Evolutionary conservation across 2,888 invertebrate genomes (phyloP).

Genomic region (Parnassius mnemosyne): DNA sequence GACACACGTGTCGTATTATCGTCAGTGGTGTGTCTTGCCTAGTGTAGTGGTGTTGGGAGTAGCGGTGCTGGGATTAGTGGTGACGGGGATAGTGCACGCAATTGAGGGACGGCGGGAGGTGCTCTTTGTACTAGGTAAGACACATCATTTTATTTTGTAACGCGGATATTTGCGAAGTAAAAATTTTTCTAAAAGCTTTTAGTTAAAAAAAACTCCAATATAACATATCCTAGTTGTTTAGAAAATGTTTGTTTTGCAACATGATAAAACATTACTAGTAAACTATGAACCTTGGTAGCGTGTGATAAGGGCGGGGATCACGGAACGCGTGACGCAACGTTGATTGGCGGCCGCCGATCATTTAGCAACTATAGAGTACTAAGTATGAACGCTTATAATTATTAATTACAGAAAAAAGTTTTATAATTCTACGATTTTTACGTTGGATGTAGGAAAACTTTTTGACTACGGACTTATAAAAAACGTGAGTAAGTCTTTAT

Average conservation of each 20-base stretch:
- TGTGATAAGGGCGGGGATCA: constrained; percentile 52
- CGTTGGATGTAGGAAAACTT: neutral
- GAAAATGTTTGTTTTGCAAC: constrained; percentile 4
- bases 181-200: no score
- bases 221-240: no score
- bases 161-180: no score
- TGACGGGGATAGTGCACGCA: no score
- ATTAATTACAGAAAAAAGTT: neutral
- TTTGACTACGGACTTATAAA: neutral
- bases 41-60: no score
- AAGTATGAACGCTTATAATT: constrained; percentile 75
- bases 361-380: constrained; percentile 68
- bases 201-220: no score
- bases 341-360: constrained; percentile 31
- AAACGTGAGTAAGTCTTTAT: constrained; percentile 4
- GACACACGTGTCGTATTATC: no score
- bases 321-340: constrained; percentile 28
- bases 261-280: neutral
- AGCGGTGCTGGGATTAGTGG: no score
- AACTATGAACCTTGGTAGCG: constrained; percentile 58
- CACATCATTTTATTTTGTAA: no score
- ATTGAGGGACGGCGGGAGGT: no score
- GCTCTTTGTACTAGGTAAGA: no score
- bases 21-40: no score
- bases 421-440: neutral